phyloP scores from a whole-genome alignment of 2,888 invertebrate species.

The Drosophila kokeensis region DNA sequence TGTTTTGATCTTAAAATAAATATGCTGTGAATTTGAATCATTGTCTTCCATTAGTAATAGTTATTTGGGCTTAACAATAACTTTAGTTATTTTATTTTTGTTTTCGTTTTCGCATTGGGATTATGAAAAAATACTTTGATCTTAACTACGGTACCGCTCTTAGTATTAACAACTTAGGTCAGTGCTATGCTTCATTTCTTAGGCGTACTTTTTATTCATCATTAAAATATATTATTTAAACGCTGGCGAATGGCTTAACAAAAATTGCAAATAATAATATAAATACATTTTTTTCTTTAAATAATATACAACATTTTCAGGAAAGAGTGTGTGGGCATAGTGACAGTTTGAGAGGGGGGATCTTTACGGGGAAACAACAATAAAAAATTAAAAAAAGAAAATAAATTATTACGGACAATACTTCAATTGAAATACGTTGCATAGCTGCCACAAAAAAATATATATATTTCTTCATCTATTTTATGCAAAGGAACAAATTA shows the following conservation, averaged over 20 bases:
- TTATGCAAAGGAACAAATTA: conserved; percentile 67
- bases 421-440: conserved; percentile 54
- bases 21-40: conserved; percentile 61
- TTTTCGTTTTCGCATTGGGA: conserved; percentile 25
- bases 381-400: conserved; percentile 30
- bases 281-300: conserved; percentile 23
- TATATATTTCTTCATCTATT: conserved; percentile 4
- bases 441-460: conserved; percentile 46
- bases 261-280: conserved; percentile 64
- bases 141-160: conserved; percentile 49
- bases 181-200: conserved; percentile 70
- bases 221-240: conserved; percentile 32
- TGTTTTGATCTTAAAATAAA: conserved; percentile 53
- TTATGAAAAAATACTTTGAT: conserved; percentile 68
- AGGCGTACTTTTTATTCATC: conserved; percentile 31
- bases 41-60: conserved; percentile 68
- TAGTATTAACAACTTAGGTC: conserved; percentile 64
- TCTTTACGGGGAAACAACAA: conserved; percentile 25
- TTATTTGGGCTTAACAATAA: conserved; percentile 49
- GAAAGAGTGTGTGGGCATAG: conserved; percentile 6
- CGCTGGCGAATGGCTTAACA: conserved; percentile 65
- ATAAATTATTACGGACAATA: conserved; percentile 56
- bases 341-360: background rate
- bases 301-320: conserved; percentile 56
- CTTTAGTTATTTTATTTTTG: conserved; percentile 19